Conservation (phyloP, 2,113 vertebrate genomes). For the Pristiophorus japonicus region DNA sequence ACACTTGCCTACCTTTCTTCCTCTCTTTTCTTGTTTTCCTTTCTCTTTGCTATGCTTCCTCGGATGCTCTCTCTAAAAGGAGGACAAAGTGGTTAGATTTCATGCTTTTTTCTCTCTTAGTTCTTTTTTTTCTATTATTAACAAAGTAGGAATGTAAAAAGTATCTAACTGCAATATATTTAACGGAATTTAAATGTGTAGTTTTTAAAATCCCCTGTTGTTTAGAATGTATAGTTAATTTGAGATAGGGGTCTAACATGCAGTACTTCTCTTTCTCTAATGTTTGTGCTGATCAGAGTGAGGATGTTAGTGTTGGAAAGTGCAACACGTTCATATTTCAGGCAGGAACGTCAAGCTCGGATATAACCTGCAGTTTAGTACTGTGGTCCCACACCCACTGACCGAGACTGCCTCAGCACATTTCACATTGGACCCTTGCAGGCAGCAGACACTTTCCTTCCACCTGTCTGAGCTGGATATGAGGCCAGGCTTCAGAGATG, state of each 20-base stretch:
- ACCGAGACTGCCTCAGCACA: not conserved
- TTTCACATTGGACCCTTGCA: not conserved
- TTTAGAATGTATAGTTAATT: not conserved
- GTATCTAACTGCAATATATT: not conserved
- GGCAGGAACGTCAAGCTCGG: not conserved
- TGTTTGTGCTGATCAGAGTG: not conserved
- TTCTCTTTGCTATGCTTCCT: slow-evolving; percentile 75
- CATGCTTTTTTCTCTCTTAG: slow-evolving; percentile 65
- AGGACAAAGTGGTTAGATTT: slow-evolving; percentile 99
- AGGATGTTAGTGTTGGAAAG: not conserved
- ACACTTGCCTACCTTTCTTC: slow-evolving; percentile 51
- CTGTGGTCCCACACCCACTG: not conserved
- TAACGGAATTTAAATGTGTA: not conserved
- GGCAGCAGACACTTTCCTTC: not conserved
- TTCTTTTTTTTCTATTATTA: slow-evolving; percentile 41
- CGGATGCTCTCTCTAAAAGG: slow-evolving; percentile 96
- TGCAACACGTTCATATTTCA: not conserved
- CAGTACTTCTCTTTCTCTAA: not conserved
- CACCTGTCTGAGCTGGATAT: not conserved
- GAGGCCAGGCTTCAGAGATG: not conserved
- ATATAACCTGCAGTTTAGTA: not conserved
- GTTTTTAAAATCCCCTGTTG: not conserved
- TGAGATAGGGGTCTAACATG: not conserved
- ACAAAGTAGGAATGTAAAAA: not conserved
- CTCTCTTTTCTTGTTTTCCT: slow-evolving; percentile 51